Conservation (phyloP, 2,797 vertebrate genomes). For the Pseudochirops corinnae region DNA sequence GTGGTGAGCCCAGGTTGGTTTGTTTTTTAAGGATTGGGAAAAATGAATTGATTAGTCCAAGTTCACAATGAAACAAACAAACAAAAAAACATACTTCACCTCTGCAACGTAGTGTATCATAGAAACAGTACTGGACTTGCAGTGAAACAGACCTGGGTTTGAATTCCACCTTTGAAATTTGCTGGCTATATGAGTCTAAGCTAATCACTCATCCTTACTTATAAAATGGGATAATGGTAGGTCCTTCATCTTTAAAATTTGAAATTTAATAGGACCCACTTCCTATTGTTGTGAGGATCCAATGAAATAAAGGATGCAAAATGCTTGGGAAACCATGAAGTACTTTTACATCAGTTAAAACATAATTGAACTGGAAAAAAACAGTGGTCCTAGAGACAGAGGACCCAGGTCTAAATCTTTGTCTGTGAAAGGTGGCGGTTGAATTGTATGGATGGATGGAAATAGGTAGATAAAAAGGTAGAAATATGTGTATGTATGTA, state of each 20-base stretch:
- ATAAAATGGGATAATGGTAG: not conserved
- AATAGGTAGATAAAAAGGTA: not conserved
- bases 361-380: not conserved
- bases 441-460: not conserved
- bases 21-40: conserved; percentile 30
- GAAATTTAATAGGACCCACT: not conserved
- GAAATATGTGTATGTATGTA: no score
- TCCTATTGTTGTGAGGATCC: not conserved
- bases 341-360: not conserved
- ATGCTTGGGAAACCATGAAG: not conserved
- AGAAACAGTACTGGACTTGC: not conserved
- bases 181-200: not conserved
- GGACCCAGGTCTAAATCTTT: not conserved
- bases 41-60: conserved; percentile 38
- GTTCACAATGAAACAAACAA: conserved; percentile 37
- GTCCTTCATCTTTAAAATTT: not conserved
- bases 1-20: not conserved
- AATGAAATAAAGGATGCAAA: not conserved
- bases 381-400: not conserved
- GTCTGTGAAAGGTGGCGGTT: not conserved
- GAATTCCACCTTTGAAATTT: not conserved
- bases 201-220: not conserved
- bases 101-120: not conserved
- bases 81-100: not conserved
- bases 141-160: not conserved